Base-by-base conservation (phyloP, 2,797 vertebrate genomes). In the Hafferia zeledoni region DNA sequence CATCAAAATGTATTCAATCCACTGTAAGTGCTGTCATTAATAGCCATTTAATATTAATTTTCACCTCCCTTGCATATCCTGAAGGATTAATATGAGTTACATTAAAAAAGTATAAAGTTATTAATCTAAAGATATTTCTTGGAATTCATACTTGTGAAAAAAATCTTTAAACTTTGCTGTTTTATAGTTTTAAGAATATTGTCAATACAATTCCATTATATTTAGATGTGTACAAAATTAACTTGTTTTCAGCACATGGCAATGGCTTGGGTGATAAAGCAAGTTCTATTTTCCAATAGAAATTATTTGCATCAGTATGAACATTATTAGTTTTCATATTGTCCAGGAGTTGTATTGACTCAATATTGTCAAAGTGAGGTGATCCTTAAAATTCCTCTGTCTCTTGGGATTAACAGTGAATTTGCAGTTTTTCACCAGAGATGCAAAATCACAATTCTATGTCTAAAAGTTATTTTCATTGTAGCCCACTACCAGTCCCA, bases 161-260 rank as follows among this genome's bases (percentile, higher is more conserved):
- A 43, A 15, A 5, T 9, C 7, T 59, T 8, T 35, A 44, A 61
- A 89, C 4, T 46, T 56, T 33, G 2, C 6, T 89, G 6, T 2
- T 35, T 75, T 69, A 11, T 78, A 55, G 35, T 69, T 81, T 69
- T 27, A 44, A 43, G 15, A 37, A 39, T 71, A 68, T 33, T 80
- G 20, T 53, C 28, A n/a, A 28, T 47, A 31, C 0, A 2, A 4
- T 57, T 25, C 7, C 20, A 20, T 81, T 72, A 16, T 8, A 30
- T 28, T 81, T 50, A 41, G 5, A 1, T 64, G 14, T 46, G 15
- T 72, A 39, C 3, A 79, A 57, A 87, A 61, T 11, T 9, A 37
- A 0, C 2, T 35, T 31, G 9, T 27, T 65, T 83, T 72, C 27
- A 77, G 17, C 0, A 1, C 7, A 5, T 28, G 25, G 1, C 12